Base-by-base conservation (phyloP, 2,113 vertebrate genomes). In the Chaetorhynchus papuensis region DNA sequence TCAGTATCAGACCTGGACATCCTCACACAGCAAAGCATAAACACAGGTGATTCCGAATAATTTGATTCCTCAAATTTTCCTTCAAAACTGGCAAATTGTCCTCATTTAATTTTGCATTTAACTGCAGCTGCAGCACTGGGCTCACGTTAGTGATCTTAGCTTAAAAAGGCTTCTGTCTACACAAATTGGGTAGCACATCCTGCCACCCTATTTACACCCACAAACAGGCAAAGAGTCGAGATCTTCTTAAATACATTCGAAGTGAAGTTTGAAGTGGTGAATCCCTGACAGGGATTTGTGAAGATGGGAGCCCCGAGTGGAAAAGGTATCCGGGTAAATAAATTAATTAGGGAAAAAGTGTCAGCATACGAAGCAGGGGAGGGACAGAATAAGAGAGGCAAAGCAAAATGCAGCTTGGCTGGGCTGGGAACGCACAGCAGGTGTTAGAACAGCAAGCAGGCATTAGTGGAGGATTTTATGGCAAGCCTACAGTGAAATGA, bases 401-500 rank as follows among this genome's bases (percentile, higher is more conserved):
- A 92, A 86, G 75, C 41, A 80, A 83, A 94, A 87, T 7, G 54
- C 79, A 60, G 74, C 49, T 93, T 93, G 74, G 24, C 44, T n/a
- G 83, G 61, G 83, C 66, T 78, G 66, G 68, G 89, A 90, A 45
- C 52, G 8, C 37, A 24, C 87, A 91, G 90, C 91, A 90, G 87
- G 89, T 66, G 87, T 78, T 54, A 89, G 87, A 86, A 39, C 49
- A 75, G 66, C 59, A 83, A 90, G 41, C 64, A 70, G 47, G 68
- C 68, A 64, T 44, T n/a, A 90, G 84, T 19, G 86, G 81, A 47
- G 63, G 94, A 35, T 72, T 94, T 89, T 93, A 68, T 79, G 75
- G 84, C 90, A 82, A 50, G 33, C 78, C 78, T 56, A 41, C 31
- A 35, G 90, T 74, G 91, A 96, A 96, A 96, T 47, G 81, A 97